Conservation (phyloP, 1,140 invertebrate genomes). For the Matsumurasca onukii region DNA sequence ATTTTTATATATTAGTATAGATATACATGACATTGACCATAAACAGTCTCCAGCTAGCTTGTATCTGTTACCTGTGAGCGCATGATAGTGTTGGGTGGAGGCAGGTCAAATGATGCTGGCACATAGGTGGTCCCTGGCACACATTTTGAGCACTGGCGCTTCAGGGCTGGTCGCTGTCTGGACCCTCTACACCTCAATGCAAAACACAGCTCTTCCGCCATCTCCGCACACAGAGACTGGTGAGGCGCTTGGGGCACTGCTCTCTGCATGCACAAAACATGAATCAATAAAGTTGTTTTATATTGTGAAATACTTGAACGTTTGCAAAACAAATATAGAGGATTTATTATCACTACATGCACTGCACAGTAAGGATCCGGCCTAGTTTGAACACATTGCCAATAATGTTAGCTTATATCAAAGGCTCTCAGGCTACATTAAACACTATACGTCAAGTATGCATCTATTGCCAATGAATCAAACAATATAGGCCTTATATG, state of each 20-base stretch:
- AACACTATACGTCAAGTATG: no score
- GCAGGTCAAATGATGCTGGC: slow-evolving; percentile 49
- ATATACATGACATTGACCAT: no score
- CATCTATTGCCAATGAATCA: no score
- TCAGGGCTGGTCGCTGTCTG: slow-evolving; percentile 60
- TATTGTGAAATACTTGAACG: background rate
- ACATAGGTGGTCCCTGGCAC: slow-evolving; percentile 54
- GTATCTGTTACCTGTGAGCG: slow-evolving; percentile 47
- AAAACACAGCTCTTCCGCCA: slow-evolving; percentile 77
- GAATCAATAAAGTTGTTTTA: background rate
- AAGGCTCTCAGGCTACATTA: no score
- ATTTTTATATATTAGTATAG: no score
- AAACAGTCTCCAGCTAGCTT: slow-evolving; percentile 19
- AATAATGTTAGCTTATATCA: no score
- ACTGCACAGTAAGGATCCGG: background rate
- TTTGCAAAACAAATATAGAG: background rate
- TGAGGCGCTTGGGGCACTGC: slow-evolving; percentile 49
- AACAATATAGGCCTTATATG: no score
- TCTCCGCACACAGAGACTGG: slow-evolving; percentile 79
- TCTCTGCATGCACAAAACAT: slow-evolving; percentile 41
- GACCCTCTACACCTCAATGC: slow-evolving; percentile 72
- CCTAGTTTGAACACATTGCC: no score
- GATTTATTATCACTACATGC: background rate
- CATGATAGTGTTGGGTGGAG: slow-evolving; percentile 50
- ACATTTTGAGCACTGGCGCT: slow-evolving; percentile 67